Base-by-base conservation (phyloP, 2,797 vertebrate genomes). In the Gallinago nigripennis region DNA sequence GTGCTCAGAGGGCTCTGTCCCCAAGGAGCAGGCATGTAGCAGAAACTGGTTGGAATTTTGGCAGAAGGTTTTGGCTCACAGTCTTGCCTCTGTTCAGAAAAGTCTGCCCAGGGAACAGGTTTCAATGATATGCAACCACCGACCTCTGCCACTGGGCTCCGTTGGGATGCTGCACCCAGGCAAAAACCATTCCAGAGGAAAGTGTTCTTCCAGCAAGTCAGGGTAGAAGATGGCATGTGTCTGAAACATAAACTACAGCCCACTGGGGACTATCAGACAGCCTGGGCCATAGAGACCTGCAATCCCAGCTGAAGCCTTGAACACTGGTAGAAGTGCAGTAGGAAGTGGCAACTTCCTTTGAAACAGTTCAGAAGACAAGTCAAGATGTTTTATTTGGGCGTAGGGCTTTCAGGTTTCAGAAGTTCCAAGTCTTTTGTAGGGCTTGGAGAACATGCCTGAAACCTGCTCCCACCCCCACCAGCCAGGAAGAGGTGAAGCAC, bases 91-190 rank as follows among this genome's bases (percentile, higher is more conserved):
- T 77, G 15, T 48, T 63, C 69, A 35, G 70, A 21, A 51, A 16
- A 60, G 56, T 54, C 58, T 73, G 43, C 35, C 50, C 35, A 54
- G 31, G 9, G 23, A 4, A 37, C n/a, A 27, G 75, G 57, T 66
- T 37, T 64, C 48, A 64, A n/a, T 16, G 46, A 27, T 7, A 27
- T 1, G 1, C 16, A n/a, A 0, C 13, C 2, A 0, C 30, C 1
- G 0, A 15, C 1, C 33, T 46, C 57, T 71, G 87, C 57, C 37
- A 27, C n/a, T 4, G 4, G 31, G 45, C 11, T 86, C 30, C 48
- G 12, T 4, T 19, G 45, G 33, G 60, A 18, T 69, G 50, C 39
- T 48, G 39, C 43, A 69, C 6, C 70, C 43, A 4, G 8, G 33
- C 27, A 51, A 45, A 79, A 66, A 4, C 8, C 51, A 30, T 5